Base-by-base conservation (phyloP, 2,113 vertebrate genomes). In the Megalops atlanticus region DNA sequence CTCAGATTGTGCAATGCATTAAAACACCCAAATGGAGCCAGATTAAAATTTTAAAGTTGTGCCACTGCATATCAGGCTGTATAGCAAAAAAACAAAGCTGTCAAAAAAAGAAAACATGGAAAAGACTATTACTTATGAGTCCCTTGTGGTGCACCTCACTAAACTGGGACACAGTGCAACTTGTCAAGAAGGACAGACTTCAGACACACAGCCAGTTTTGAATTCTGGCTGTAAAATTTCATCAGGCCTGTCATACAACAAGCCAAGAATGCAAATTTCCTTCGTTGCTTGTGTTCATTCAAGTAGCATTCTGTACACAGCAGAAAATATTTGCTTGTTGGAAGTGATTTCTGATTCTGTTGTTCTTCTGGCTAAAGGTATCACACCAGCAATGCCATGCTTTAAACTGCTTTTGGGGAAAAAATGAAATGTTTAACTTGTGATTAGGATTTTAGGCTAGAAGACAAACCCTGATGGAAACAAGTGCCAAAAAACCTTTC, bases 181-280 rank as follows among this genome's bases (percentile, higher is more conserved):
- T 84, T 74, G 81, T 74, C 2, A 54, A 73, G 35, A 47, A 54
- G 33, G 58, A 81, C 81, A 80, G 80, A 33, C 47, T 68, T 74
- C 40, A 80, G 64, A 79, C 76, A 45, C 72, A 43, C 84, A 41
- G 72, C 45, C 89, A 91, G 86, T 87, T 88, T 64, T 84, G 80
- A 81, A 86, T 69, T 68, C 27, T 43, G 49, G 47, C 45, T 86
- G 86, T 86, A 86, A 84, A 80, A 86, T 74, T 47, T 77, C 86
- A 89, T 87, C 89, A 89, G 89, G 77, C 85, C 83, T 84, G 78
- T 87, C 86, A 85, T 10, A 68, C 81, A 85, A 85, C 33, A 78
- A 89, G 89, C 90, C 90, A 92, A 86, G 88, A 93, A 92, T 92
- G 85, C 87, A 92, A 92, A 93, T 92, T 85, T 80, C 80, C 71